These are phyloP conservation scores for Fragum whitleyi DNA, from an alignment of 2,888 invertebrate genomes.

Conservation along the genomic window DNA sequence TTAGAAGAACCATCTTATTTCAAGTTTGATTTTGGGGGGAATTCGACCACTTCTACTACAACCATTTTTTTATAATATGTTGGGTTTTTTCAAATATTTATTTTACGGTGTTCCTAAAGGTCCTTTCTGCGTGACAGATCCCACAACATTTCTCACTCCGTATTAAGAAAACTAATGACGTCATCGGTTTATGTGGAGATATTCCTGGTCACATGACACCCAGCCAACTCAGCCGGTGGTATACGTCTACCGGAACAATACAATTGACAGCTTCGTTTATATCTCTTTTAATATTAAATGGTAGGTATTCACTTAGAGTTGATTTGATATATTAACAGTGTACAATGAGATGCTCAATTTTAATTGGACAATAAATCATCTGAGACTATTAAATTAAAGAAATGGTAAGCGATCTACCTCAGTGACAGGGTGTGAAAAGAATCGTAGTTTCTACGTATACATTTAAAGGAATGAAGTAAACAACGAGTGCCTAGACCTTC, in stretches of 20 bases:
- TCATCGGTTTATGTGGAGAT: constrained; percentile 7
- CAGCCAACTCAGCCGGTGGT: constrained; percentile 10
- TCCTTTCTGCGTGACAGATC: no score
- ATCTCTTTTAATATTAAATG: constrained; percentile 21
- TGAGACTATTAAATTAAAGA: neutral
- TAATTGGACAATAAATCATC: constrained; percentile 21
- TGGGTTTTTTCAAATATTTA: no score
- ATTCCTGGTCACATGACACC: neutral
- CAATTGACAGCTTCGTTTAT: neutral
- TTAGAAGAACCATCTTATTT: no score
- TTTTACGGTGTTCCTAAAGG: no score
- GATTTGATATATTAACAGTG: constrained; percentile 15
- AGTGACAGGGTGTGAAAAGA: neutral
- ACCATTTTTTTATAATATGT: no score
- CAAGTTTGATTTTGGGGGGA: no score
- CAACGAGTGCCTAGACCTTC: no score
- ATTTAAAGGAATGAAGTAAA: no score
- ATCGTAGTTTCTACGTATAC: no score
- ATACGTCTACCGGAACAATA: constrained; percentile 9
- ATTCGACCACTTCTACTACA: no score
- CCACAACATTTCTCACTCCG: no score
- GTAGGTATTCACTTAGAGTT: neutral
- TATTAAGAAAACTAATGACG: no score
- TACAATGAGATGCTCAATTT: constrained; percentile 6
- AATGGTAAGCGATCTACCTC: constrained; percentile 4